These are phyloP conservation scores for Stomatorhinus walkeri DNA, from an alignment of 2,797 vertebrate species.

Conservation along the genomic window DNA sequence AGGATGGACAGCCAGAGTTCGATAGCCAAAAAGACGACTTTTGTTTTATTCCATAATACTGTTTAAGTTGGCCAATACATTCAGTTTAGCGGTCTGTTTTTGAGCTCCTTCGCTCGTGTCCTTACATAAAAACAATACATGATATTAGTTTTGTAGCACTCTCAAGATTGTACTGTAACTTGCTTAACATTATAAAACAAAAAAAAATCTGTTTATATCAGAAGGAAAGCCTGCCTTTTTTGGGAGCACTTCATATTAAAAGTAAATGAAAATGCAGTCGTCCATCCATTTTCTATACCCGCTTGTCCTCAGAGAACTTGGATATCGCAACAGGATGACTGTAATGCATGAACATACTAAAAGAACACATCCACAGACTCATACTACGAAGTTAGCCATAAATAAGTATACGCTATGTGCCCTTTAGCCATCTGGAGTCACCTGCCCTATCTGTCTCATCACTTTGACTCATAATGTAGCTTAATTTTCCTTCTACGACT, in stretches of 20 bases:
- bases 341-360: background rate
- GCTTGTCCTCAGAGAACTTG: background rate
- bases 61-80: background rate
- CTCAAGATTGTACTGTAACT: background rate
- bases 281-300: background rate
- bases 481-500: background rate
- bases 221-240: background rate
- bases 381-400: background rate
- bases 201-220: background rate
- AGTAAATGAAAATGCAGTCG: background rate
- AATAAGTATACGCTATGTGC: background rate
- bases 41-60: background rate
- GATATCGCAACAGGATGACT: background rate
- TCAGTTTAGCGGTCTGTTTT: background rate
- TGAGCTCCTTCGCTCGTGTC: background rate
- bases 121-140: background rate
- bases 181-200: background rate
- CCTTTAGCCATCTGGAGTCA: background rate
- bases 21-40: background rate
- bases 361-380: background rate
- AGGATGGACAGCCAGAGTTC: background rate
- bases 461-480: background rate
- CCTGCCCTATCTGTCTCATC: background rate
- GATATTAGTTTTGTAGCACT: background rate
- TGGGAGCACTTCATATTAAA: background rate